Evolutionary conservation across 2,113 vertebrate genomes (phyloP), one percentile per base, ranked within the genome.

Genomic region (Pampusana beccarii): DNA sequence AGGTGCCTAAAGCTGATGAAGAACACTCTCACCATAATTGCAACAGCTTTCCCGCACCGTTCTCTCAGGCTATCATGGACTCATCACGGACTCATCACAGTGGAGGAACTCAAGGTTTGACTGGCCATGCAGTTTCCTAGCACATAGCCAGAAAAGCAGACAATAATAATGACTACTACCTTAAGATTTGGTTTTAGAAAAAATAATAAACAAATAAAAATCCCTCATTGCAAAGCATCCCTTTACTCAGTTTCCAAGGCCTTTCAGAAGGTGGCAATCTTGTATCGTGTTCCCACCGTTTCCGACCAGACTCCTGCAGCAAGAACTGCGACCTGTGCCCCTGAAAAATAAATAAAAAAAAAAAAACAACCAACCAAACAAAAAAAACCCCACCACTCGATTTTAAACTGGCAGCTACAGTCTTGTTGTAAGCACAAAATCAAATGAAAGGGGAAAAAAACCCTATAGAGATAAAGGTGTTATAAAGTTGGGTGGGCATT

Each of bases 201-300:
- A 33, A 21, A 38, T 38, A 9, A 9, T 40, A 40, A 40, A 40
- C 5, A 40, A 40, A 40, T 46, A 17, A 44, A 15, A 3, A 56
- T 15, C 54, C 11, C 16, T 5, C 5, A 16, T 11, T 19, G 19
- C 16, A 58, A 29, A 1, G 1, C 36, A 21, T 24, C 11, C 33
- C 10, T 0, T 29, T 42, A 12, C 16, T 40, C 40, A 1, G 7
- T 36, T 87, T 94, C 56, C n/a, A 77, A 7, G 14, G 25, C 4
- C 5, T 62, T 70, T 50, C 96, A 91, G 84, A 56, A 89, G 94
- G 54, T 94, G 96, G 96, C 96, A 95, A 75, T 85, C 69, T 87
- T 91, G 92, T 69, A 82, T 51, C 91, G 16, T 9, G 16, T 64
- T 74, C 66, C 33, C 25, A 53, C 7, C 14, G 1, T 33, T 77